Conservation (phyloP, 2,888 invertebrate genomes). For the Nudaria mundana region DNA sequence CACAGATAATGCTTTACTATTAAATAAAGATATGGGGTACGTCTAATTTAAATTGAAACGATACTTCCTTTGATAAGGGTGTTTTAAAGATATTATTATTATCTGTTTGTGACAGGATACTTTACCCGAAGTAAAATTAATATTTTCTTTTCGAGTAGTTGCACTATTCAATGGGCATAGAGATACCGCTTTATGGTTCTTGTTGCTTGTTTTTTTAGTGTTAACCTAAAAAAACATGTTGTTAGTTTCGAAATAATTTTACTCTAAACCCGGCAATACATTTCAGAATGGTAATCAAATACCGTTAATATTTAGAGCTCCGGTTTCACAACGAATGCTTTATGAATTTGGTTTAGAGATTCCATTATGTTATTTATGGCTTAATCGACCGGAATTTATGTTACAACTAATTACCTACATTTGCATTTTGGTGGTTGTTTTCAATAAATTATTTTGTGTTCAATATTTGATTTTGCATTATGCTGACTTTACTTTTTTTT, state of each 20-base stretch:
- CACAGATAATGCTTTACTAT: too few species aligned
- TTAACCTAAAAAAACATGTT: too few species aligned
- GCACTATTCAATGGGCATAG: too few species aligned
- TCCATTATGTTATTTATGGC: constrained; percentile 58
- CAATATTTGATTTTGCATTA: constrained; percentile 13
- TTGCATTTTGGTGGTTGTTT: constrained; percentile 60
- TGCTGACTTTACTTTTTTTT: too few species aligned
- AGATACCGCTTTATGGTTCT: too few species aligned
- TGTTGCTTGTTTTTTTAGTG: not conserved
- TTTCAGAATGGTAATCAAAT: constrained; percentile 33
- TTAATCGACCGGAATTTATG: constrained; percentile 55
- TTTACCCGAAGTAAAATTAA: too few species aligned
- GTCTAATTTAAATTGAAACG: too few species aligned
- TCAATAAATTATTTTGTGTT: constrained; percentile 33
- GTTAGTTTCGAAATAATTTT: constrained; percentile 5
- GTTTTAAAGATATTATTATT: too few species aligned
- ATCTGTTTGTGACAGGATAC: too few species aligned
- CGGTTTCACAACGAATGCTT: constrained; percentile 45
- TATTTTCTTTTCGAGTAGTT: too few species aligned
- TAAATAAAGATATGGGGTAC: too few species aligned
- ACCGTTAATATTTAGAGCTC: constrained; percentile 44
- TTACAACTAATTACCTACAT: constrained; percentile 55
- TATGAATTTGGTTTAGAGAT: constrained; percentile 49
- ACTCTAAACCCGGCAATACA: constrained; percentile 13
- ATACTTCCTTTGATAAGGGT: too few species aligned